These are phyloP conservation scores for Toxostoma redivivum DNA, from an alignment of 2,113 vertebrate species.

Conservation along the genomic window DNA sequence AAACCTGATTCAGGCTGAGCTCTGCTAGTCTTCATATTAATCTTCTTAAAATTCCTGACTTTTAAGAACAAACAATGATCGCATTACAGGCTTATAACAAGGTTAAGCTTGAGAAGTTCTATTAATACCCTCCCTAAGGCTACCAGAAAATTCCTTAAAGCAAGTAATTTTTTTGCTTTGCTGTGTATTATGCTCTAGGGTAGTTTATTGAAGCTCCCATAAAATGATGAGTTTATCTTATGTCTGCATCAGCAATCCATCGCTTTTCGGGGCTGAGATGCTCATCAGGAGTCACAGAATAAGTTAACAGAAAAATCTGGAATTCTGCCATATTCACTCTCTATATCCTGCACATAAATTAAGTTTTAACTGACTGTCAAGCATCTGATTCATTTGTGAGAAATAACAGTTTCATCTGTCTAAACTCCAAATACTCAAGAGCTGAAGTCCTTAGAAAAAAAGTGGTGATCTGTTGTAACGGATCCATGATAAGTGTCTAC, in stretches of 20 bases:
- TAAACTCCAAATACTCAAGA: conserved; percentile 44
- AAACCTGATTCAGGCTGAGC: conserved; percentile 33
- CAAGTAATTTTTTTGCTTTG: conserved; percentile 42
- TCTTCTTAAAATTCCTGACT: conserved; percentile 69
- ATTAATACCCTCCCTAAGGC: conserved; percentile 57
- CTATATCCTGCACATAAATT: conserved; percentile 45
- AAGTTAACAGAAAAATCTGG: conserved; percentile 52
- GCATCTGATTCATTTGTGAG: conserved; percentile 56
- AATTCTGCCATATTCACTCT: conserved; percentile 38
- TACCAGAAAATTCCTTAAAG: conserved; percentile 65
- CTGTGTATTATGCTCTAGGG: conserved; percentile 4
- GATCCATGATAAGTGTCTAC: not conserved
- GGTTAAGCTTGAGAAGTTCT: conserved; percentile 62
- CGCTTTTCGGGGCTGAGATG: conserved; percentile 18
- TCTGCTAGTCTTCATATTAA: conserved; percentile 40
- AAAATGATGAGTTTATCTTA: conserved; percentile 47
- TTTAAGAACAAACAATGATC: conserved; percentile 52
- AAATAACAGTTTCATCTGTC: conserved; percentile 45
- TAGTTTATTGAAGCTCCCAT: conserved; percentile 34
- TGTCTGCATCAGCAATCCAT: conserved; percentile 32
- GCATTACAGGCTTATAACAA: conserved; percentile 41
- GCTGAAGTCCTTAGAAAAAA: conserved; percentile 5
- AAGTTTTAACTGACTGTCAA: conserved; percentile 67
- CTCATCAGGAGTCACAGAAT: conserved; percentile 46
- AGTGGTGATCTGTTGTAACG: not conserved